Percentiles rank a stretch among this genome's conserved stretches.
phyloP scores from a whole-genome alignment of 2,888 invertebrate genomes.

The Carpatolechia fugitivella region DNA sequence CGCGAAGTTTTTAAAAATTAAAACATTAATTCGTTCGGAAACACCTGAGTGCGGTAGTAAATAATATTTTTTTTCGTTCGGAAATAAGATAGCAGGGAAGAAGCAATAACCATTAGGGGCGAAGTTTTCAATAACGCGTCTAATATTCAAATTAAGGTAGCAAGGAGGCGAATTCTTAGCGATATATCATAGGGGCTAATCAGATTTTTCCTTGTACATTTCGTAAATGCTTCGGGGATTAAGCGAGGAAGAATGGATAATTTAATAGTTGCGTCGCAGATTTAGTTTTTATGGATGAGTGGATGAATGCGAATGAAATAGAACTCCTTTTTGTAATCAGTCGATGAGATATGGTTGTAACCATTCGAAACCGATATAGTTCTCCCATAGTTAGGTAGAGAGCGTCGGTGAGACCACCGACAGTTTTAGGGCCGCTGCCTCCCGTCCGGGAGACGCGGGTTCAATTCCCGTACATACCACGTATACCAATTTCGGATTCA shows the following conservation, averaged over 20 bases:
- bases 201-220: constrained; percentile 65
- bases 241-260: constrained; percentile 45
- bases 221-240: constrained; percentile 58
- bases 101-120: constrained; percentile 76
- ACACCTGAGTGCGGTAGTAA: constrained; percentile 45
- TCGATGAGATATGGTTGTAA: no score
- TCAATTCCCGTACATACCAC: no score
- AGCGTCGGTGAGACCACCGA: no score
- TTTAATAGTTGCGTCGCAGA: constrained; percentile 48
- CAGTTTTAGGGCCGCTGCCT: no score
- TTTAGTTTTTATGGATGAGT: constrained; percentile 24
- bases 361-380: no score
- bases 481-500: no score
- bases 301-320: not conserved
- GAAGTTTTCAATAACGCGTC: constrained; percentile 79
- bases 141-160: constrained; percentile 77
- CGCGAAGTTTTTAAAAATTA: constrained; percentile 10
- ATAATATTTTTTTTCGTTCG: constrained; percentile 38
- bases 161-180: constrained; percentile 67
- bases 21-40: constrained; percentile 23
- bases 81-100: constrained; percentile 52
- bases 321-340: not conserved
- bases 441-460: no score
- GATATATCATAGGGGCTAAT: constrained; percentile 75
- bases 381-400: no score